A percentile compares a stretch with the other conserved stretches of the same genome.
These are phyloP conservation scores for Fragum fragum DNA, from an alignment of 2,888 invertebrate species.

Conservation along the genomic window DNA sequence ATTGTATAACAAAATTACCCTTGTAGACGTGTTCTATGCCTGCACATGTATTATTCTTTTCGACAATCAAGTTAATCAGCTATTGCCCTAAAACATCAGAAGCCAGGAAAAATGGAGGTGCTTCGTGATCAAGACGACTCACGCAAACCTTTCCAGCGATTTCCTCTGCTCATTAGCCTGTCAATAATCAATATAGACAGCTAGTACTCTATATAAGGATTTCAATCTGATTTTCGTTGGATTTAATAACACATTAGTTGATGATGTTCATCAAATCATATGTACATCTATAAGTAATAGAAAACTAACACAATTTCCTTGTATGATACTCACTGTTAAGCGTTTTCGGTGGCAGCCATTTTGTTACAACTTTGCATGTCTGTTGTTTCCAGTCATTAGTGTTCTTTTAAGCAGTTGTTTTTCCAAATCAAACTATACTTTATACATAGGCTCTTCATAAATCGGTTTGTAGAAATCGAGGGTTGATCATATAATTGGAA, in stretches of 20 bases:
- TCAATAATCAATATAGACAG: background rate
- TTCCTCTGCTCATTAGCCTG: background rate
- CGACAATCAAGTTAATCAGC: background rate
- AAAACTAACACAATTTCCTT: background rate
- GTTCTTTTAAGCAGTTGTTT: no score
- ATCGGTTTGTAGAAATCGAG: no score
- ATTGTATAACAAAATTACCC: no score
- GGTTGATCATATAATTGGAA: no score
- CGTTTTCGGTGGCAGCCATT: background rate
- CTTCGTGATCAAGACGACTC: background rate
- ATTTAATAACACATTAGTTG: background rate
- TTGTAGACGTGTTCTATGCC: no score
- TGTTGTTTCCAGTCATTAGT: background rate
- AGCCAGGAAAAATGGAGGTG: background rate
- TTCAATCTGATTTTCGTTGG: background rate
- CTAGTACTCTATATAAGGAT: background rate
- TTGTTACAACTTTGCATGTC: background rate
- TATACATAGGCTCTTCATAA: no score
- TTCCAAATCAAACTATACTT: no score
- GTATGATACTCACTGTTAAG: background rate
- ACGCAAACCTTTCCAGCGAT: background rate
- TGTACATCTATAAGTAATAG: background rate
- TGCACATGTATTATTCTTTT: background rate
- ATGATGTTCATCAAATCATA: background rate
- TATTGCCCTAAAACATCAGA: background rate